Percentiles rank a stretch among this genome's conserved stretches.
Evolutionary conservation across 2,113 vertebrate species (phyloP).

Genomic region (Sisor rabdophorus): DNA sequence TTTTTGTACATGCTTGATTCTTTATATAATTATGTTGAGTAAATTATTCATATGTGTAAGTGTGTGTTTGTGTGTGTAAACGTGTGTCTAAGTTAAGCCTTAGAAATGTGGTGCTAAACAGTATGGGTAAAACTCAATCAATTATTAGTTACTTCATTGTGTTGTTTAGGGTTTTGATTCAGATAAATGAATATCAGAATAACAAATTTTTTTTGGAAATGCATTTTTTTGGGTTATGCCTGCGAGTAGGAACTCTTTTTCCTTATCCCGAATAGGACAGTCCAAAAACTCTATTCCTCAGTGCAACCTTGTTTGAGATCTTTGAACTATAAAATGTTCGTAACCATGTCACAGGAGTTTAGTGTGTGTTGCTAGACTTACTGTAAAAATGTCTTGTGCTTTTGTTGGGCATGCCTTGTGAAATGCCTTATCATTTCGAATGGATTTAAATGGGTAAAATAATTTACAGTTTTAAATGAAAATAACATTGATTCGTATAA

Average conservation of each 20-base stretch:
- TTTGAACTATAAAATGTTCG: constrained; percentile 38
- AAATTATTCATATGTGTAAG: constrained; percentile 48
- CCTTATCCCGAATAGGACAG: constrained; percentile 8
- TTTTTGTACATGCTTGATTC: constrained; percentile 47
- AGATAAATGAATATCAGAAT: constrained; percentile 2
- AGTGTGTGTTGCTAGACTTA: constrained; percentile 51
- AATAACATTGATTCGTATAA: constrained; percentile 40
- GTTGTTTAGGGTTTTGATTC: neutral
- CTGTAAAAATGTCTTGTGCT: constrained; percentile 54
- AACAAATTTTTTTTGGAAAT: constrained; percentile 16
- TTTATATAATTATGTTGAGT: constrained; percentile 52
- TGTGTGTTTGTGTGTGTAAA: constrained; percentile 38
- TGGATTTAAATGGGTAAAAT: constrained; percentile 64
- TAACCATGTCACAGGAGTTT: constrained; percentile 44
- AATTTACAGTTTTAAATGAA: constrained; percentile 66
- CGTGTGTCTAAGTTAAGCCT: constrained; percentile 46
- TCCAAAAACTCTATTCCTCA: constrained; percentile 5
- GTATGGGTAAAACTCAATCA: constrained; percentile 4
- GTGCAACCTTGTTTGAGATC: constrained; percentile 41
- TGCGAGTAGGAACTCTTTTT: constrained; percentile 2
- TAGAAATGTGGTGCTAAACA: constrained; percentile 44
- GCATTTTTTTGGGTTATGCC: constrained; percentile 1
- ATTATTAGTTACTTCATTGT: neutral
- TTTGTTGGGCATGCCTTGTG: constrained; percentile 62
- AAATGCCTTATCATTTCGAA: constrained; percentile 74